These are phyloP conservation scores for Euthynnus affinis DNA, from an alignment of 2,797 vertebrate genomes.

Conservation along the genomic window DNA sequence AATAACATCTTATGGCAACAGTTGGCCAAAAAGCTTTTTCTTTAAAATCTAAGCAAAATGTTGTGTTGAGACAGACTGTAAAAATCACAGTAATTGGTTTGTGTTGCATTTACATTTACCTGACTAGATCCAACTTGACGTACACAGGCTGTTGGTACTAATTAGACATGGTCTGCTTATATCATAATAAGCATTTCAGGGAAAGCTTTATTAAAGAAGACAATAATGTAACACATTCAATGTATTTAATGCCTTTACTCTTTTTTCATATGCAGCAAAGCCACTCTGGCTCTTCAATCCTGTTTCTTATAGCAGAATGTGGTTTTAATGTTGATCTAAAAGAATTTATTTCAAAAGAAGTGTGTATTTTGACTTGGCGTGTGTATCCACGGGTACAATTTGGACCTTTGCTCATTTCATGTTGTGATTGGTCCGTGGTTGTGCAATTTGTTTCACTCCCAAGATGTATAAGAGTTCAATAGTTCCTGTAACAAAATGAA, in stretches of 20 bases:
- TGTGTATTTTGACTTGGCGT: background rate
- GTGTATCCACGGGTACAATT: too few relatives aligned
- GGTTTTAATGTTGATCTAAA: background rate
- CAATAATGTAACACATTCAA: conserved; percentile 33
- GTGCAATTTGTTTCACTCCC: too few relatives aligned
- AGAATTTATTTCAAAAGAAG: background rate
- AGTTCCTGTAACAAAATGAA: too few relatives aligned
- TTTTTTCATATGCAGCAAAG: conserved; percentile 10
- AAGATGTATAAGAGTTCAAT: too few relatives aligned
- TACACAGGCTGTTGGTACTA: conserved; percentile 28
- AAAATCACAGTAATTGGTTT: conserved; percentile 30
- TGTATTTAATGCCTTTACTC: background rate
- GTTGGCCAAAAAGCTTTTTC: background rate
- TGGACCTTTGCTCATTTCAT: too few relatives aligned
- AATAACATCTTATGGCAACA: background rate
- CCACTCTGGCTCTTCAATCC: background rate
- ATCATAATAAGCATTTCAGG: conserved; percentile 20
- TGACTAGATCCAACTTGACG: conserved; percentile 35
- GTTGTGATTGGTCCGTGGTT: too few relatives aligned
- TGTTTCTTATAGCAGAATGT: background rate
- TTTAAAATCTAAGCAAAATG: conserved; percentile 5
- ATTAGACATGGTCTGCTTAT: conserved; percentile 48
- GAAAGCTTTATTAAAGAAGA: conserved; percentile 23
- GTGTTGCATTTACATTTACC: conserved; percentile 27
- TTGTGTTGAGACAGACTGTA: conserved; percentile 1